phyloP scores from a whole-genome alignment of 2,113 vertebrate genomes.

The Muscicapa adusta region DNA sequence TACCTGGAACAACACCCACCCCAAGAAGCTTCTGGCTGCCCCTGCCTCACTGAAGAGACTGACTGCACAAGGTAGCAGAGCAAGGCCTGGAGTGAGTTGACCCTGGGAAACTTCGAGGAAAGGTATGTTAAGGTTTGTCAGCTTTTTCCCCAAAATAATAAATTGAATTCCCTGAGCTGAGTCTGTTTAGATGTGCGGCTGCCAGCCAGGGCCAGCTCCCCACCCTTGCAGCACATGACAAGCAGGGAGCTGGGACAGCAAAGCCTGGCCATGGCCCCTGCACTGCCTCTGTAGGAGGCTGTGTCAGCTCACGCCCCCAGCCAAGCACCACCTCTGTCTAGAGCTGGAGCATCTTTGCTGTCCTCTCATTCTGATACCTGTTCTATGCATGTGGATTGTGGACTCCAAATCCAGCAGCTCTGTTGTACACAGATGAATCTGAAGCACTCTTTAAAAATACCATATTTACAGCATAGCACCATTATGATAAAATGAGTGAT shows the following conservation, averaged over 20 bases:
- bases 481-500: background rate
- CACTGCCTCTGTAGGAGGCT: background rate
- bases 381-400: background rate
- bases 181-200: background rate
- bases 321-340: background rate
- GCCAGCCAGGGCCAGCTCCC: background rate
- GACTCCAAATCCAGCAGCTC: background rate
- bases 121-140: background rate
- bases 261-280: background rate
- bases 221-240: accelerated
- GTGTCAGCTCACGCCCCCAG: background rate
- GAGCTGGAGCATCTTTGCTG: background rate
- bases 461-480: background rate
- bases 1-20: background rate
- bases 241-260: background rate
- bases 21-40: accelerated
- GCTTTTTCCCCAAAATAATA: background rate
- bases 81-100: background rate
- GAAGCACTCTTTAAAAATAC: background rate
- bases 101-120: background rate
- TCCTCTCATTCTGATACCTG: background rate
- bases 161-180: background rate
- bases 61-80: background rate
- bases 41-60: background rate
- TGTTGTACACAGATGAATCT: background rate